Conservation (phyloP, 1,140 invertebrate species). For the Musca domestica region DNA sequence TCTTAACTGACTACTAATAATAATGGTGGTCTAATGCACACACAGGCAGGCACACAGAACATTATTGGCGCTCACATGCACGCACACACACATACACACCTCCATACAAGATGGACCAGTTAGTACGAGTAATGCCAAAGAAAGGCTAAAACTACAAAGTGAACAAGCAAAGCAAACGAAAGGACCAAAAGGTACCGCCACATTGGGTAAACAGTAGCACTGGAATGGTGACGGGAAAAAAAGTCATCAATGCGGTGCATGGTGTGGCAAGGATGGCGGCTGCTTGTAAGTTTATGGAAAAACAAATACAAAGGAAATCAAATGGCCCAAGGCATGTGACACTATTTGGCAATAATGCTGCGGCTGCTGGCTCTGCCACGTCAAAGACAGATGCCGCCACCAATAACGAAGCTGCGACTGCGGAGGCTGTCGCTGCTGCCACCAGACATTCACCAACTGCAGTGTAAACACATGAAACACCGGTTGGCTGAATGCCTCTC, state of each 20-base stretch:
- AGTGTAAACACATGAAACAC: not conserved
- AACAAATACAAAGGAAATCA: too few relatives aligned
- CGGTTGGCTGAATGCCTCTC: too few relatives aligned
- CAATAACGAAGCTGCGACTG: not conserved
- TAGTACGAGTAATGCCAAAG: not conserved
- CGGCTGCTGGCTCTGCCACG: too few relatives aligned
- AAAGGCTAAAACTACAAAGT: not conserved
- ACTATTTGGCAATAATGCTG: not conserved
- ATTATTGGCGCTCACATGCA: too few relatives aligned
- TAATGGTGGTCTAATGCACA: constrained; percentile 17
- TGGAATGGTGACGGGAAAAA: too few relatives aligned
- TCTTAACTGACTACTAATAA: constrained; percentile 11
- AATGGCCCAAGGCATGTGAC: constrained; percentile 18
- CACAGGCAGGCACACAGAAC: not conserved
- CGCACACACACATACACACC: too few relatives aligned
- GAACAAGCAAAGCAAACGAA: not conserved
- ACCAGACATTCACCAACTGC: not conserved
- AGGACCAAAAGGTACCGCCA: not conserved
- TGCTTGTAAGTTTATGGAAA: too few relatives aligned
- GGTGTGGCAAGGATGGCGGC: too few relatives aligned
- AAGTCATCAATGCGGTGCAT: too few relatives aligned
- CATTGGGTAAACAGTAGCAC: too few relatives aligned
- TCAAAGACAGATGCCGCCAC: too few relatives aligned
- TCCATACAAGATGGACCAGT: too few relatives aligned
- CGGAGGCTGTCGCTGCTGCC: not conserved